Percentiles rank a stretch among this genome's conserved stretches.
These are phyloP conservation scores for Okapia johnstoni DNA, from an alignment of 2,113 vertebrate genomes.

Conservation along the genomic window DNA sequence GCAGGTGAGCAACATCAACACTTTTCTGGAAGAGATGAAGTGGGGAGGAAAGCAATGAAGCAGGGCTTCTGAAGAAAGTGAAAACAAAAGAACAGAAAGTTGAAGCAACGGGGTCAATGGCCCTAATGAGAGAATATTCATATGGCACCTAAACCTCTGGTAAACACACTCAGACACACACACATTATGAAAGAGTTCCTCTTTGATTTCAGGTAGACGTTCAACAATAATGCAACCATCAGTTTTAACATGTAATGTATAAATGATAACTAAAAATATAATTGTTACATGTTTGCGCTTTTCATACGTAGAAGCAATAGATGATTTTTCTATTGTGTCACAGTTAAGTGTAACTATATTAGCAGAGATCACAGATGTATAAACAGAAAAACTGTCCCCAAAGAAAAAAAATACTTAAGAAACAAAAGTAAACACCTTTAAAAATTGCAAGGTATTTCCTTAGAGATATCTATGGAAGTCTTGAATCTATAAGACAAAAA, in stretches of 20 bases:
- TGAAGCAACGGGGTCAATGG: not conserved
- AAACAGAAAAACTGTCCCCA: not conserved
- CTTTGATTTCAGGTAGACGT: not conserved
- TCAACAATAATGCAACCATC: not conserved
- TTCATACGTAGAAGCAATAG: not conserved
- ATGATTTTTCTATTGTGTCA: not conserved
- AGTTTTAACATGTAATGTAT: not conserved
- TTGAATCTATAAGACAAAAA: not conserved
- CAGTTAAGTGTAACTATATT: not conserved
- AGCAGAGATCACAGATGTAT: not conserved
- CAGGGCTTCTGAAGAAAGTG: not conserved
- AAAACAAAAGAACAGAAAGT: not conserved
- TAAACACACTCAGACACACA: not conserved
- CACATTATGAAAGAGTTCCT: not conserved
- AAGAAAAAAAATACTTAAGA: not conserved
- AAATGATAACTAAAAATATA: not conserved
- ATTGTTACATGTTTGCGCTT: not conserved
- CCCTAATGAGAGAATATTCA: not conserved
- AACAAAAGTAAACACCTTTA: not conserved
- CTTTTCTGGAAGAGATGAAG: not conserved
- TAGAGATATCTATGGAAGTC: not conserved
- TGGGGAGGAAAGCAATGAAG: not conserved
- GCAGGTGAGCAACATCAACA: not conserved
- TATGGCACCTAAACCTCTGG: too few species aligned
- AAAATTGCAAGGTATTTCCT: not conserved